Evolutionary conservation across 30 jellyfish, hydroid and myxozoan species (phyloP), one percentile per base, ranked within the genome.

Genomic region (Pseudorhiza aurosa): DNA sequence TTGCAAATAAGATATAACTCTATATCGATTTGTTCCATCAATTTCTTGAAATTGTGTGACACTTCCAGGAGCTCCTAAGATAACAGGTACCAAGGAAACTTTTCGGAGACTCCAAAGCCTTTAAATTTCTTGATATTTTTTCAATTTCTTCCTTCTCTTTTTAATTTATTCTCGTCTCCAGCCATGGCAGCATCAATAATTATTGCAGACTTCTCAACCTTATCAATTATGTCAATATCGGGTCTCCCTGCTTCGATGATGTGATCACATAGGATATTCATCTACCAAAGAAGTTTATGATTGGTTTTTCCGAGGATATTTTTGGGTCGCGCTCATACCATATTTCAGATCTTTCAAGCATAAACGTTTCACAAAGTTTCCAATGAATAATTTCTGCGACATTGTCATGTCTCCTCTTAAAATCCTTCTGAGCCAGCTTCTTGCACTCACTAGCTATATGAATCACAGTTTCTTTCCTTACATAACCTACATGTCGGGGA

Each of bases 1-100:
- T 65, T 65, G 70, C 58, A 65, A 65, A 65, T 65, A n/a, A 36
- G 10, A 11, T 36, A 65, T 65, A 65, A 30, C 58, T 46, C 60
- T 46, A 4, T 46, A 12, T 27, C 12, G 60, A 46, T 46, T 46
- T 46, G 60, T 46, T 46, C 60, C 60, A 46, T 46, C 15, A 46
- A 27, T 46, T 46, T 46, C 60, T 46, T 46, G 79, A 46, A 46
- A 46, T 46, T 4, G 60, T 46, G n/a, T n/a, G 60, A 46, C 14
- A 46, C 14, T 46, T 46, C 14, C 60, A 4, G 19, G 60, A 27
- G 60, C 60, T 46, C 60, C 60, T 46, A 46, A 4, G 19, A 8
- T 46, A 46, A 46, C 60, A 46, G 12, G 60, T 46, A 46, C 60
- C 14, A 46, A 22, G 19, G 60, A 46, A 46, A 46, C 14, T 46